phyloP scores from a whole-genome alignment of 2,797 vertebrate species.

The Peromyscus nudipes region DNA sequence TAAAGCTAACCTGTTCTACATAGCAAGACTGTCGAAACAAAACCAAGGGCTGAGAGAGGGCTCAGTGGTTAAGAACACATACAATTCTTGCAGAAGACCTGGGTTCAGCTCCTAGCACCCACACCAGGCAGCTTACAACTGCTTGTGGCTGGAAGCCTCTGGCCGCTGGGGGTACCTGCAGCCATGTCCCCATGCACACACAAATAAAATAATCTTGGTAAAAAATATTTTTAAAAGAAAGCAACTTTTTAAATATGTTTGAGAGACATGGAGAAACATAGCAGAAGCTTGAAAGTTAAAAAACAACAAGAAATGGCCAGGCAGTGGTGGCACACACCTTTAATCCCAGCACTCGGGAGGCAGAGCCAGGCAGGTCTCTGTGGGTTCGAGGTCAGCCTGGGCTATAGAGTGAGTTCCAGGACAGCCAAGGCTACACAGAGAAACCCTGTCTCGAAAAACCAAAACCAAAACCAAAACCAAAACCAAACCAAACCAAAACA shows the following conservation, averaged over 20 bases:
- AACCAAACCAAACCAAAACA: no score
- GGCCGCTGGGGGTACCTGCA: not conserved
- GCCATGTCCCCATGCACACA: not conserved
- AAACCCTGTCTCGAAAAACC: no score
- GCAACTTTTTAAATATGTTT: not conserved
- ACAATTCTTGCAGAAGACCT: not conserved
- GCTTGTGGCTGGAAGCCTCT: not conserved
- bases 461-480: no score
- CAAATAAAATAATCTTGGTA: not conserved
- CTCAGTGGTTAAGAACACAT: not conserved
- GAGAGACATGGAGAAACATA: not conserved
- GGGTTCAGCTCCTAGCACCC: not conserved
- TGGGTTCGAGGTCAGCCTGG: no score
- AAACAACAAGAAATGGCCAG: no score
- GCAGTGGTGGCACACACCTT: no score
- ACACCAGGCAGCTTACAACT: not conserved
- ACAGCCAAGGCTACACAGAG: no score
- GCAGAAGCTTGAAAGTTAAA: not conserved
- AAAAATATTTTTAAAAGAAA: not conserved
- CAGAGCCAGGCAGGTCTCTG: no score
- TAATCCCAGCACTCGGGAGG: no score
- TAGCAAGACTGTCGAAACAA: not conserved
- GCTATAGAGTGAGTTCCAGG: no score
- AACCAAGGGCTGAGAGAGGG: not conserved
- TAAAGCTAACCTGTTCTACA: not conserved